These are phyloP conservation scores for Callopanchax toddi DNA, from an alignment of 2,113 vertebrate genomes.

Conservation along the genomic window DNA sequence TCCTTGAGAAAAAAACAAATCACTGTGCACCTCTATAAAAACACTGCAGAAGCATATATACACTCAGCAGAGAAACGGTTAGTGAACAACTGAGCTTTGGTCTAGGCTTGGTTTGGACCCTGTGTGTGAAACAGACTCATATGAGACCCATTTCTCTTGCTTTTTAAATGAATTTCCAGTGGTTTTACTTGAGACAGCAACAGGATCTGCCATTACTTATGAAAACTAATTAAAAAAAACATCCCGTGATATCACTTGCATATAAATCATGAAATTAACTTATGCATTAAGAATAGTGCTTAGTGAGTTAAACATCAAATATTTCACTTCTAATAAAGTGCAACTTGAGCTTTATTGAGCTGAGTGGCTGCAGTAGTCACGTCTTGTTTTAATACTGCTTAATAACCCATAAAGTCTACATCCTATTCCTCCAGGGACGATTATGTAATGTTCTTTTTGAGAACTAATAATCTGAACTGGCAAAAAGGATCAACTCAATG, in stretches of 20 bases:
- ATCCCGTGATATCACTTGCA: background rate
- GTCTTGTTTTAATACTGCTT: conserved; percentile 4
- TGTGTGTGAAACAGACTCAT: too few species aligned
- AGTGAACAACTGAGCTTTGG: conserved; percentile 35
- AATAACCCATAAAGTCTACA: conserved; percentile 1
- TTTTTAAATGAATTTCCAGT: background rate
- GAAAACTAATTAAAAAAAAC: conserved; percentile 2
- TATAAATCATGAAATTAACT: background rate
- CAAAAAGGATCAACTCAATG: background rate
- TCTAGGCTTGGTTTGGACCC: conserved; percentile 20
- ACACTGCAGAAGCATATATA: background rate
- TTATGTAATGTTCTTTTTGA: background rate
- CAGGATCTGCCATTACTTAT: background rate
- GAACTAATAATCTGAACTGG: background rate
- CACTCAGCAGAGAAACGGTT: conserved; percentile 29
- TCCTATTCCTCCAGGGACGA: background rate
- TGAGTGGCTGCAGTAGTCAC: background rate
- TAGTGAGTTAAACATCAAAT: background rate
- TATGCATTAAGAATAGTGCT: background rate
- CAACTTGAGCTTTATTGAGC: background rate
- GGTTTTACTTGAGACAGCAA: background rate
- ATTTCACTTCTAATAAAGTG: background rate
- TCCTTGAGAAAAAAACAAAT: conserved; percentile 33
- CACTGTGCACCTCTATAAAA: background rate
- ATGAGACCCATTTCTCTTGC: background rate